These are phyloP conservation scores for Porites lutea DNA, from an alignment of 64 coral and sea anemone species.

Conservation along the genomic window DNA sequence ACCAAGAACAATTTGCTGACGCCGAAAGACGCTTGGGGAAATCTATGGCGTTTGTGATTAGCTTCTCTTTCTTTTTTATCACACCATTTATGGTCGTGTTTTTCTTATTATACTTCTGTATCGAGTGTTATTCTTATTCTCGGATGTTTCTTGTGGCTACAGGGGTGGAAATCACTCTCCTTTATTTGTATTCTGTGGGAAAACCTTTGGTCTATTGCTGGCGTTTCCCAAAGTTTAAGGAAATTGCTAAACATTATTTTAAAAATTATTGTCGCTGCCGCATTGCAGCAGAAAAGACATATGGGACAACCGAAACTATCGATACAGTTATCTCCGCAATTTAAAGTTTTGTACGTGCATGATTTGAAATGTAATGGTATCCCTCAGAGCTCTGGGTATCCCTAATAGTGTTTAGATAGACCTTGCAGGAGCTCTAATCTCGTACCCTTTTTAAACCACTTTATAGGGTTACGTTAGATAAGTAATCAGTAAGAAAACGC, in stretches of 20 bases:
- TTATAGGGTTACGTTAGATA: no score
- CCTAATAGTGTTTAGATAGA: no score
- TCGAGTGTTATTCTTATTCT: neutral
- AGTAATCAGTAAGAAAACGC: no score
- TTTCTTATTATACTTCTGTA: neutral
- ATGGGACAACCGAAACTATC: neutral
- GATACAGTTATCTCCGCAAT: neutral
- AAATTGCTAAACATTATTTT: neutral
- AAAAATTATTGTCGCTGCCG: neutral
- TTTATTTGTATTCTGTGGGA: neutral
- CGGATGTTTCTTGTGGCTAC: neutral
- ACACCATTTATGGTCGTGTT: neutral
- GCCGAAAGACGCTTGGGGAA: neutral
- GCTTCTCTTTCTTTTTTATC: neutral
- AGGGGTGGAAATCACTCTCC: neutral
- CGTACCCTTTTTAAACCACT: no score
- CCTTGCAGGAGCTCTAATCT: no score
- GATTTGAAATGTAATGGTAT: no score
- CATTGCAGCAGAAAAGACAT: neutral
- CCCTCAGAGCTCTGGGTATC: no score
- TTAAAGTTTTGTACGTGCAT: no score
- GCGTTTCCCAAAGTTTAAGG: neutral
- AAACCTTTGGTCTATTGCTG: constrained; percentile 3
- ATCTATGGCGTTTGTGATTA: neutral
- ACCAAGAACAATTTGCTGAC: neutral